phyloP scores from a whole-genome alignment of 2,797 vertebrate species.

The Taeniopygia guttata region DNA sequence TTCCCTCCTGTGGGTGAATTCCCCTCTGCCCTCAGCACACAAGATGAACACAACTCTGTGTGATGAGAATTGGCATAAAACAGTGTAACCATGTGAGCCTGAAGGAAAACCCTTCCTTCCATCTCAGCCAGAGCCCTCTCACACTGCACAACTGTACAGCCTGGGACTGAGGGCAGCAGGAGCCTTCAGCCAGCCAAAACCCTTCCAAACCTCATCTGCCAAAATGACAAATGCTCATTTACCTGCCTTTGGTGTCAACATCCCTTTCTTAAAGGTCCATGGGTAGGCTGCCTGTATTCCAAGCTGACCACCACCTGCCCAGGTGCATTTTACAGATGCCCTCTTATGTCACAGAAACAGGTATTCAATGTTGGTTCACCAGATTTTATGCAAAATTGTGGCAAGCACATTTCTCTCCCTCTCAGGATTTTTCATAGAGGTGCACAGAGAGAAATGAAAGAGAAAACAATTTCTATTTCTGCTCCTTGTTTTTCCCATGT shows the following conservation, averaged over 20 bases:
- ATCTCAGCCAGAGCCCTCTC: background rate
- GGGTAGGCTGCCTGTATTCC: background rate
- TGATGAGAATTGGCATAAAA: rapidly evolving
- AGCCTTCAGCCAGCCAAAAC: background rate
- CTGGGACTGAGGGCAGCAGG: background rate
- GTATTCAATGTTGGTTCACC: rapidly evolving
- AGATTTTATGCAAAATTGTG: background rate
- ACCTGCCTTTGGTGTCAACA: background rate
- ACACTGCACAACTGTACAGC: rapidly evolving
- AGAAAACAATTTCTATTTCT: too few relatives aligned
- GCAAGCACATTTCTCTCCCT: too few relatives aligned
- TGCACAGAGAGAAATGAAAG: too few relatives aligned
- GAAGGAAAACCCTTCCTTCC: background rate
- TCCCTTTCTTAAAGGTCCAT: rapidly evolving
- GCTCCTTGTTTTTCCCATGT: too few relatives aligned
- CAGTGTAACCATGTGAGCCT: background rate
- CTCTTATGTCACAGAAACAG: background rate
- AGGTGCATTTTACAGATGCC: background rate
- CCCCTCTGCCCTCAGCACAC: background rate
- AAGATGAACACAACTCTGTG: background rate
- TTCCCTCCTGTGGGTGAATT: background rate
- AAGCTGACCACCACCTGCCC: background rate
- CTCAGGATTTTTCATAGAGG: too few relatives aligned
- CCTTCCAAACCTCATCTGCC: background rate
- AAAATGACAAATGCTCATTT: background rate